Base-by-base conservation (phyloP, 2,888 invertebrate species). In the Eugnorisma glareosa region DNA sequence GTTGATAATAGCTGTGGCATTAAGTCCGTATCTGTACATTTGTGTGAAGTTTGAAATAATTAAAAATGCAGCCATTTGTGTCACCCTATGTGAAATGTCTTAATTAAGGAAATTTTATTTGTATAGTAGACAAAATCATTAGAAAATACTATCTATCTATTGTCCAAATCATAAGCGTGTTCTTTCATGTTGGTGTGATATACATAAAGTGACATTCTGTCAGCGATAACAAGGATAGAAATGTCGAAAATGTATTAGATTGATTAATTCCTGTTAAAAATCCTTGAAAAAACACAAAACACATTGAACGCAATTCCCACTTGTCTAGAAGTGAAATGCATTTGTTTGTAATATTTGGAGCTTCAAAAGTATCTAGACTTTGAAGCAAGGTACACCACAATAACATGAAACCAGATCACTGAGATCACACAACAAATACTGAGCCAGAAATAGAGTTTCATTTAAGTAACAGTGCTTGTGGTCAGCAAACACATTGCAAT, bases 401-500 rank as follows among this genome's bases (percentile, higher is more conserved):
- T 6, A 43, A 13, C 40, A 71, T 15, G 21, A 48, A 77, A 67
- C 28, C 21, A 28, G 8, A 54, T 63, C 45, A 37, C 35, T 51
- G 59, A 67, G 21, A 59, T 43, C 37, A 72, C 51, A 75, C 61
- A 31, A 37, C 63, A 66, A 81, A 84, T 82, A 87, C 71, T 66
- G 13, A 21, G 11, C 68, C 15, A 59, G 77, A 85, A 86, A 89
- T 85, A 82, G 80, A 79, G 83, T 88, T 87, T 84, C 88, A 90
- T 89, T 89, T 86, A 85, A 86, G 87, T 88, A 85, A 67, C 82
- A 79, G 75, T 73, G 75, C 78, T 75, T 54, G 66, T 45, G 76
- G 68, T 70, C 21, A 51, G 89, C 86, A 87, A 89, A 91, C 83
- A 89, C 83, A 78, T 82, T 81, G 77, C 82, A 77, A 77, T 79